Percentiles rank a stretch among this genome's conserved stretches.
These are phyloP conservation scores for Rhinophrynus dorsalis DNA, from an alignment of 2,797 vertebrate genomes.

Conservation along the genomic window DNA sequence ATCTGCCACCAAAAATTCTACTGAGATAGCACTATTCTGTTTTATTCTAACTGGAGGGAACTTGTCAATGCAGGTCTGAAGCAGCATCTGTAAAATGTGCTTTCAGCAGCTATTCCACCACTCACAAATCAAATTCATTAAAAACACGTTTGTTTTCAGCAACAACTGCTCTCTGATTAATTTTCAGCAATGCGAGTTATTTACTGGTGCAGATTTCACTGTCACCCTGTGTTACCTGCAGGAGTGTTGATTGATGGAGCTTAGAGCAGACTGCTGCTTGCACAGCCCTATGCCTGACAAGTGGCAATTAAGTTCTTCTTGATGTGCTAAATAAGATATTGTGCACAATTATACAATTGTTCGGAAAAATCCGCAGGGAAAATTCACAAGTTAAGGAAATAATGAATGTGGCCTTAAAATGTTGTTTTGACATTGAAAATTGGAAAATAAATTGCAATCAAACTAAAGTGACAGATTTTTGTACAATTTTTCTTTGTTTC, in stretches of 20 bases:
- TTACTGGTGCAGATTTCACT: constrained; percentile 64
- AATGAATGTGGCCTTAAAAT: neutral
- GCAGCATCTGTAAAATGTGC: constrained; percentile 44
- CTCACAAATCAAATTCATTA: constrained; percentile 71
- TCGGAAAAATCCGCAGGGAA: neutral
- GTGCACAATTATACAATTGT: constrained; percentile 15
- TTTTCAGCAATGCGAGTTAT: constrained; percentile 61
- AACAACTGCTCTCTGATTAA: constrained; percentile 66
- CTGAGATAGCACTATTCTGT: no score
- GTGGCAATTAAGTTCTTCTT: constrained; percentile 54
- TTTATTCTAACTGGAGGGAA: constrained; percentile 16
- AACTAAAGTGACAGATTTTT: constrained; percentile 45
- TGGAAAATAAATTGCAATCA: constrained; percentile 48
- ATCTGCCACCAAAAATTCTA: no score
- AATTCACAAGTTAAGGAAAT: neutral
- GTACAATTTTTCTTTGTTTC: constrained; percentile 32
- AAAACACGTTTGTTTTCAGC: constrained; percentile 68
- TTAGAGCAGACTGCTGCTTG: constrained; percentile 56
- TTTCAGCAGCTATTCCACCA: constrained; percentile 56
- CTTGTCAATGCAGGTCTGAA: constrained; percentile 53
- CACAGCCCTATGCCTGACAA: constrained; percentile 63
- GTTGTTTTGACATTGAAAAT: no score
- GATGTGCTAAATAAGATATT: constrained; percentile 50
- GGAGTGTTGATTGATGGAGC: constrained; percentile 63
- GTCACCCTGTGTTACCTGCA: constrained; percentile 67